phyloP scores from a whole-genome alignment of 2,888 invertebrate species.

The Gortyna flavago region DNA sequence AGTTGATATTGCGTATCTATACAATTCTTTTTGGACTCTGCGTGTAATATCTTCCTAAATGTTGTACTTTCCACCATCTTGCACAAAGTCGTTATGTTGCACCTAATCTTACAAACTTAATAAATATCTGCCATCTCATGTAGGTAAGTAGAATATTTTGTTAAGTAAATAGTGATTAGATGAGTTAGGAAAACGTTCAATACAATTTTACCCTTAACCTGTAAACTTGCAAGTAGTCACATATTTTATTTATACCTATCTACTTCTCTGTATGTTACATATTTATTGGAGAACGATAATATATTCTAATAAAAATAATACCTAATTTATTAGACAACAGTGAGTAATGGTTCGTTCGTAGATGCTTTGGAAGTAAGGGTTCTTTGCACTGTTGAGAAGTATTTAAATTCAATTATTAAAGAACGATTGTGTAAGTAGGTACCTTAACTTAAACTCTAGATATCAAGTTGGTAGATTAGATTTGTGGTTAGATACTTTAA shows the following conservation, averaged over 20 bases:
- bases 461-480: slow-evolving; percentile 79
- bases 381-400: slow-evolving; percentile 66
- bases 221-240: slow-evolving; percentile 51
- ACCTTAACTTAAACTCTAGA: slow-evolving; percentile 68
- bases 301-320: slow-evolving; percentile 48
- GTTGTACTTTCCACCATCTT: slow-evolving; percentile 36
- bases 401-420: slow-evolving; percentile 70
- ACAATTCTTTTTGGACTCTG: slow-evolving; percentile 30
- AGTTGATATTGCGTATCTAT: slow-evolving; percentile 30
- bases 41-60: slow-evolving; percentile 43
- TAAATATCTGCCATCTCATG: slow-evolving; percentile 43
- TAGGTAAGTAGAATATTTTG: slow-evolving; percentile 57
- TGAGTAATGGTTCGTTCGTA: slow-evolving; percentile 63
- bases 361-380: slow-evolving; percentile 66
- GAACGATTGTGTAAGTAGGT: slow-evolving; percentile 66
- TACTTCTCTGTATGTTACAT: slow-evolving; percentile 43
- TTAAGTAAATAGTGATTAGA: slow-evolving; percentile 53
- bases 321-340: slow-evolving; percentile 51
- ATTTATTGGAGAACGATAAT: slow-evolving; percentile 49
- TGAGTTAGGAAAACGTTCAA: slow-evolving; percentile 38
- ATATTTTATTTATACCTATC: slow-evolving; percentile 43
- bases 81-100: slow-evolving; percentile 58
- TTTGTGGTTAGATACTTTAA: slow-evolving; percentile 84
- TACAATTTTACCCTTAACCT: slow-evolving; percentile 29
- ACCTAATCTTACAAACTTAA: slow-evolving; percentile 53